Evolutionary conservation across 2,797 vertebrate species (phyloP).

Genomic region (Alexandromys oeconomus): DNA sequence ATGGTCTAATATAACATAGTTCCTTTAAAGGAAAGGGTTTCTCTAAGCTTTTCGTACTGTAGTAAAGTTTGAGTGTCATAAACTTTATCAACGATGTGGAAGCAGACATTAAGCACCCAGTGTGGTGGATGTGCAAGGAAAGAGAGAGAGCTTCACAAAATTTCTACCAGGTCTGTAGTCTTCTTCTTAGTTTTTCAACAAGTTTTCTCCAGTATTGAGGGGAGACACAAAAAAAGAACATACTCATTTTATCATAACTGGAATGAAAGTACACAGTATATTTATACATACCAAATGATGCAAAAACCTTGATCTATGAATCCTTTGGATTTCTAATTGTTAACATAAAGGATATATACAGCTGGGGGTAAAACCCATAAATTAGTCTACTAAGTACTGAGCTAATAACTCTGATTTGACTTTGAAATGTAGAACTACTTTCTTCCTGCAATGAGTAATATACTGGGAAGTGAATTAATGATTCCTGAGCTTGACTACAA

Average conservation of each 20-base stretch:
- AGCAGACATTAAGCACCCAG: background rate
- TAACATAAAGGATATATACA: background rate
- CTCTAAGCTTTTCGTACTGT: background rate
- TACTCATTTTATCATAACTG: background rate
- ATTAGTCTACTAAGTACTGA: background rate
- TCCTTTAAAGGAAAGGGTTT: background rate
- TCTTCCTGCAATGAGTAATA: background rate
- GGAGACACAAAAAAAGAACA: background rate
- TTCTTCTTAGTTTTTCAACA: background rate
- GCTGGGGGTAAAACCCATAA: background rate
- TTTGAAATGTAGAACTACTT: constrained; percentile 25
- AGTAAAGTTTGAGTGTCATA: background rate
- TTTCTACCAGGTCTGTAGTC: background rate
- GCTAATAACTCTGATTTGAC: background rate
- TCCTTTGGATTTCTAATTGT: background rate
- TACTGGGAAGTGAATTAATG: background rate
- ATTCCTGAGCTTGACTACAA: background rate
- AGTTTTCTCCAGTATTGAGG: background rate
- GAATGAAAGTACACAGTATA: background rate
- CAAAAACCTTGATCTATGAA: background rate
- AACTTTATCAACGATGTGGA: background rate
- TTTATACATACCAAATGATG: background rate
- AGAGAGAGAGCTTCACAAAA: background rate
- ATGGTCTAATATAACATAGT: background rate
- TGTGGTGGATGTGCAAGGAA: background rate